Base-by-base conservation (phyloP, 1,140 invertebrate species). In the Lepidostoma basale region DNA sequence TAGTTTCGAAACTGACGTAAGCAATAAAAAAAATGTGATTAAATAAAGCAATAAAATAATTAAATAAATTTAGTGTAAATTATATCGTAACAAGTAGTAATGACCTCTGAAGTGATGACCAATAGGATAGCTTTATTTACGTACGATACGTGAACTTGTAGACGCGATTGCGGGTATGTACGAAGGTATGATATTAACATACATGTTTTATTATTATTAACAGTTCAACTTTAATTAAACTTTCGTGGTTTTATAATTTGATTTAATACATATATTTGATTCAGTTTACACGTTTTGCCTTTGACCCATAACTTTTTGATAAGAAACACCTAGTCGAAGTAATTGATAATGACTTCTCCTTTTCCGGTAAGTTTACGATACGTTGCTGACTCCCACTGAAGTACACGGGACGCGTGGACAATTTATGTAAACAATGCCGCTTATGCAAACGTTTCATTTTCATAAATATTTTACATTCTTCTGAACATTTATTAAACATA, bases 31-130 rank as follows among this genome's bases (percentile, higher is more conserved):
- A 33, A 6, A 33, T 33, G 30, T 33, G 12, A 33, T 6, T 5
- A 5, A 33, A 33, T 5, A 6, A 12, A 33, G 30, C 5, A 33
- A 33, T 33, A 33, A n/a, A n/a, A n/a, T n/a, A n/a, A n/a, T n/a
- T n/a, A n/a, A n/a, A n/a, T n/a, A n/a, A n/a, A 20, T 22, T 9
- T 8, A 33, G 54, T 58, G 54, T 33, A 18, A 18, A 58, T 23
- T 58, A 36, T 36, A 25, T 3, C 10, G 16, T 58, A 45, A 47
- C 62, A 36, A 54, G 63, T 66, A 66, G 63, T 44, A 66, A 58
- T 66, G 63, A 66, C 63, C 63, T 66, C 63, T 66, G 63, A 56
- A 36, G 63, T 58, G 63, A 44, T 30, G 42, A 30, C 62, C 26
- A 39, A 64, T 39, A 20, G 47, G 26, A 54, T 64, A 52, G 44